phyloP scores from a whole-genome alignment of 2,888 invertebrate species.

The Prostheceraeus crozeri region DNA sequence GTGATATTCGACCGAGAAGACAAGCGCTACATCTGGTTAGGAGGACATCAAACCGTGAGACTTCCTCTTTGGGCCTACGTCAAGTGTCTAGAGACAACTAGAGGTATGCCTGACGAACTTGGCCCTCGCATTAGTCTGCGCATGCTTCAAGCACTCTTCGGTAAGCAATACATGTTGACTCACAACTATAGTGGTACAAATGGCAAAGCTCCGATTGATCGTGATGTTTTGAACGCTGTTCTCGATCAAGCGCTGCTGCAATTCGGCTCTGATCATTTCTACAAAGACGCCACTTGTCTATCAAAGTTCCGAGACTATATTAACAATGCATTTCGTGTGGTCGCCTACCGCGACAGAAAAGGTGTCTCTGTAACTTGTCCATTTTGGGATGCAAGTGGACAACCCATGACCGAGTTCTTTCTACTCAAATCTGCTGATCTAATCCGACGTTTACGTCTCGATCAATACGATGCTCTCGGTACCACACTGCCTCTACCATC shows the following conservation, averaged over 20 bases:
- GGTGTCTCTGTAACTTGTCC: slow-evolving; percentile 14
- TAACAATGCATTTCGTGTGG: slow-evolving; percentile 34
- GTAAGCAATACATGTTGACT: slow-evolving; percentile 31
- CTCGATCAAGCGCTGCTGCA: slow-evolving; percentile 33
- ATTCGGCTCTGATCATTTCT: slow-evolving; percentile 31
- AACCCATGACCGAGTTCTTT: slow-evolving; percentile 25
- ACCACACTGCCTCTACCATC: no score
- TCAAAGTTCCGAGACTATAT: slow-evolving; percentile 35
- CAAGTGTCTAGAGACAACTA: slow-evolving; percentile 22
- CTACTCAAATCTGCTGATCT: no score
- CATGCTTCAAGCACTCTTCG: slow-evolving; percentile 25
- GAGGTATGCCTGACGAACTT: slow-evolving; percentile 25
- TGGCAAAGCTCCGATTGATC: slow-evolving; percentile 35
- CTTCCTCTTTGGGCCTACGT: slow-evolving; percentile 34
- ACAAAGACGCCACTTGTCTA: slow-evolving; percentile 13
- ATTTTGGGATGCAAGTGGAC: slow-evolving; percentile 34
- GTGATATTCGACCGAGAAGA: slow-evolving; percentile 23
- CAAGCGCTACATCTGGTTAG: slow-evolving; percentile 26
- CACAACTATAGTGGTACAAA: slow-evolving; percentile 35
- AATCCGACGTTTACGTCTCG: no score
- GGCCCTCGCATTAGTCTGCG: slow-evolving; percentile 32
- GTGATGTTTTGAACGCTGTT: slow-evolving; percentile 26
- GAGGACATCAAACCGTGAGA: slow-evolving; percentile 26
- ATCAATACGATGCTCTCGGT: no score
- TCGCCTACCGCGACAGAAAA: slow-evolving; percentile 30